Base-by-base conservation (phyloP, 2,888 invertebrate species). In the Nephrocerus scutellatus region DNA sequence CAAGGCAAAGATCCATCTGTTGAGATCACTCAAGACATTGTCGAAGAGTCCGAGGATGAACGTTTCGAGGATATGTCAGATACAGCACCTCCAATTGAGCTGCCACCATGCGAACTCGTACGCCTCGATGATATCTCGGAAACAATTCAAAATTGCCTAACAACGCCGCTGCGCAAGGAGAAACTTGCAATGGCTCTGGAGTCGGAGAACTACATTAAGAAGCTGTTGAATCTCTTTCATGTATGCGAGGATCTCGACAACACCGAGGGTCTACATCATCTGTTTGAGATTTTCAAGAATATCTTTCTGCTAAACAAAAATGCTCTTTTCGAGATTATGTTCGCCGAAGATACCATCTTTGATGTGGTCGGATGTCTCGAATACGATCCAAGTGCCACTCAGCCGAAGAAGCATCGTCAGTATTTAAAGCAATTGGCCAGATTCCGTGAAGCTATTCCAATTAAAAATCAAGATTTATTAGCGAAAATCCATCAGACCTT, bases 401-500 rank as follows among this genome's bases (percentile, higher is more conserved):
- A 82, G 59, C 89, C 88, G 21, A 91, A 89, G 64, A 83, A 84
- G 68, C 98, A 99, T 72, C 79, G 99, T 59, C 93, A 97, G 63
- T 99, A 95, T 72, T 77, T 99, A 53, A 82, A 83, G 61, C 86
- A 89, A 63, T 80, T 89, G 70, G 92, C 95, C 15, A 86, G 84
- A 71, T 91, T 90, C 67, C 82, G 85, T 57, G 89, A 90, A 70
- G 90, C 89, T 39, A 88, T 99, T 60, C 93, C 95, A 41, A 95
- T 99, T 46, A 84, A 86, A 61, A 96, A 96, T 70, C 78, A 80
- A 49, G 97, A 97, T 72, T 76, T 99, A 51, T 74, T 93, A 55
- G 86, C 91, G 39, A 99, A 98, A 77, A 99, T 99, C 56, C 98
- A 99, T 72, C 97, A 98, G 73, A 98, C 97, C 39, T 98, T 96